phyloP scores from a whole-genome alignment of 2,888 invertebrate genomes.

The Latrodectus elegans region DNA sequence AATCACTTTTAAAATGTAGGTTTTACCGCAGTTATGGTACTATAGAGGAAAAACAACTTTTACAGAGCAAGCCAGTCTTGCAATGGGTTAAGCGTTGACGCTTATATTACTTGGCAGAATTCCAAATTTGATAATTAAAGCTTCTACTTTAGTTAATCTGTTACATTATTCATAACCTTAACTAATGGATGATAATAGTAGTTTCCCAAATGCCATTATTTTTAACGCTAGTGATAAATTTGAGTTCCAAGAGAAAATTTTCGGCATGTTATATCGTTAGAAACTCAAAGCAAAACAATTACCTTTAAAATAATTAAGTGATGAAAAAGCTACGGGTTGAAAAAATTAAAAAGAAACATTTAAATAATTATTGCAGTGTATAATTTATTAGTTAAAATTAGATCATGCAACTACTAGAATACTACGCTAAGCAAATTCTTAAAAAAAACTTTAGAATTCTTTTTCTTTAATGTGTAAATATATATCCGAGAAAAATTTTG shows the following conservation, averaged over 20 bases:
- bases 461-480: too few species aligned
- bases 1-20: not conserved
- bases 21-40: not conserved
- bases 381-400: too few species aligned
- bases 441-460: too few species aligned
- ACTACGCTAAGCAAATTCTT: too few species aligned
- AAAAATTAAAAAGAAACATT: too few species aligned
- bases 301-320: too few species aligned
- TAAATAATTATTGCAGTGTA: too few species aligned
- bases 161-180: slow-evolving; percentile 3
- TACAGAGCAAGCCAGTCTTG: not conserved
- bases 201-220: not conserved
- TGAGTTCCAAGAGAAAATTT: not conserved
- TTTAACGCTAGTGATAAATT: not conserved
- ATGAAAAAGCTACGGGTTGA: too few species aligned
- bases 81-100: not conserved
- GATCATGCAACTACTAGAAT: too few species aligned
- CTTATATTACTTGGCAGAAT: not conserved
- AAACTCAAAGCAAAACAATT: too few species aligned
- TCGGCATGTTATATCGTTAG: too few species aligned
- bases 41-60: not conserved
- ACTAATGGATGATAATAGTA: slow-evolving; percentile 5
- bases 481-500: too few species aligned
- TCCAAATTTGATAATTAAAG: slow-evolving; percentile 5
- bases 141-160: slow-evolving; percentile 1